phyloP scores from a whole-genome alignment of 2,888 invertebrate genomes.

The Exocentrus adspersus region DNA sequence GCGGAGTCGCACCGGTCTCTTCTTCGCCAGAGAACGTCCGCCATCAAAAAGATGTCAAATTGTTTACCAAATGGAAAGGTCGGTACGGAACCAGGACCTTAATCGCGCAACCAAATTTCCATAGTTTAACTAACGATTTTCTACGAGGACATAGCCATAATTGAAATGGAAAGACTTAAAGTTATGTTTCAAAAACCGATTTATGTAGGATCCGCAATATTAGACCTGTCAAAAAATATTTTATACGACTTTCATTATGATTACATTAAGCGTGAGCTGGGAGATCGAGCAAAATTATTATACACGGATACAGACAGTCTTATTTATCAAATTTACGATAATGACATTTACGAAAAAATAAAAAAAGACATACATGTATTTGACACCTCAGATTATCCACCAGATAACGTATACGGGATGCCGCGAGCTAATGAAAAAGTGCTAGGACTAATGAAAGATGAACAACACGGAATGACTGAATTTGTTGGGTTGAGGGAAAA shows the following conservation, averaged over 20 bases:
- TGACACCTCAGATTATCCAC: constrained; percentile 48
- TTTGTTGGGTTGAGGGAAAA: constrained; percentile 51
- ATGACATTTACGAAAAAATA: constrained; percentile 34
- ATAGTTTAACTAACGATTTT: neutral
- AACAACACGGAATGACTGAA: constrained; percentile 51
- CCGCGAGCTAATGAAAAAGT: constrained; percentile 52
- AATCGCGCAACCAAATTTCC: constrained; percentile 39
- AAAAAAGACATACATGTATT: constrained; percentile 33
- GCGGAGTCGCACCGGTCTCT: no score
- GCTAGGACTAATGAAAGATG: constrained; percentile 55
- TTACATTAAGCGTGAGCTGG: constrained; percentile 32
- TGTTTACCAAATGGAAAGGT: neutral
- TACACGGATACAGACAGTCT: constrained; percentile 36
- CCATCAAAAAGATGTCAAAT: constrained; percentile 23
- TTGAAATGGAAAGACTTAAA: constrained; percentile 36
- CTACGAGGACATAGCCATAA: constrained; percentile 14
- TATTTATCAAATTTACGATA: constrained; percentile 27
- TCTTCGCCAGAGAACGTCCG: no score
- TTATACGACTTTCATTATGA: constrained; percentile 44
- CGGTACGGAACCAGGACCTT: constrained; percentile 29
- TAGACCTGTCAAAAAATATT: constrained; percentile 43
- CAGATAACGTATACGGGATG: constrained; percentile 47
- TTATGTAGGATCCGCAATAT: constrained; percentile 41
- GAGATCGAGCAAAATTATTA: constrained; percentile 22
- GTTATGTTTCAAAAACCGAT: constrained; percentile 42